Evolutionary conservation across 2,888 invertebrate genomes (phyloP).

Genomic region (Apamea sordens): DNA sequence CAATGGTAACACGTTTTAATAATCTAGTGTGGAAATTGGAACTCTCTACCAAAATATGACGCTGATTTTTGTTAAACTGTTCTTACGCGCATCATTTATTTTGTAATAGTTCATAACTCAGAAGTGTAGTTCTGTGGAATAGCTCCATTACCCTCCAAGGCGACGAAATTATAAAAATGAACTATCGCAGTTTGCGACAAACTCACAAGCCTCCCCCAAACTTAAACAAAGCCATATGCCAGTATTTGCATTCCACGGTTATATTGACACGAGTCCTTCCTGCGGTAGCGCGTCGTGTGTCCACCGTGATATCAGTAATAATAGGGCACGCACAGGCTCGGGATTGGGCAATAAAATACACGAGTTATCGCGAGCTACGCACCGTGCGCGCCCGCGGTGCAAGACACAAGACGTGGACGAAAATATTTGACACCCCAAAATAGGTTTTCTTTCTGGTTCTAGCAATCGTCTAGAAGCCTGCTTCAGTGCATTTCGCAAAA

Average conservation of each 20-base stretch:
- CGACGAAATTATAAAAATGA: constrained; percentile 1
- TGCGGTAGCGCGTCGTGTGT: constrained; percentile 52
- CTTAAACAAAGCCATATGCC: constrained; percentile 54
- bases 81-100: too few relatives aligned
- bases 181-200: constrained; percentile 8
- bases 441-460: background rate
- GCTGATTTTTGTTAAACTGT: too few relatives aligned
- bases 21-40: too few relatives aligned
- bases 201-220: constrained; percentile 33
- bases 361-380: constrained; percentile 75
- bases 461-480: background rate
- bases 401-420: constrained; percentile 20
- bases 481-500: background rate
- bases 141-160: too few relatives aligned
- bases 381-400: constrained; percentile 49
- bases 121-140: too few relatives aligned
- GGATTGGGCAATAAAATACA: constrained; percentile 77
- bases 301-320: constrained; percentile 66
- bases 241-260: constrained; percentile 59
- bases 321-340: constrained; percentile 75
- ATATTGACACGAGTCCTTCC: constrained; percentile 36
- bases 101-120: too few relatives aligned
- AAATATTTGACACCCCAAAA: background rate
- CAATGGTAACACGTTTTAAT: too few relatives aligned
- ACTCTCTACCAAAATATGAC: too few relatives aligned